Evolutionary conservation across 1,140 invertebrate species (phyloP).

Genomic region (Leptinotarsa texana): DNA sequence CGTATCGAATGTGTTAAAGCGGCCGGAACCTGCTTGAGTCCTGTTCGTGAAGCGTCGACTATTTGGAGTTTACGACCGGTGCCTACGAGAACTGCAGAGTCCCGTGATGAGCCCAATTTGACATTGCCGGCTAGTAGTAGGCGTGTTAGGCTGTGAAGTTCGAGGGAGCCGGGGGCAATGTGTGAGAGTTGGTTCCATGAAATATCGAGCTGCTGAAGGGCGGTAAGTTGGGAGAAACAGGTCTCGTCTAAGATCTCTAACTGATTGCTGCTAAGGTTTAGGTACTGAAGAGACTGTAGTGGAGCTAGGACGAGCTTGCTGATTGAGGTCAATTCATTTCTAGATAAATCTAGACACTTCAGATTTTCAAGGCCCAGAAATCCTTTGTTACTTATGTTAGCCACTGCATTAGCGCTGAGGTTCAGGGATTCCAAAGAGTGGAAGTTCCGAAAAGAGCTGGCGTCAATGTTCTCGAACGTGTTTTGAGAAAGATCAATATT

Average conservation of each 20-base stretch:
- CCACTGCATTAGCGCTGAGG: constrained; percentile 61
- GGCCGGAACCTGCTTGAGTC: constrained; percentile 77
- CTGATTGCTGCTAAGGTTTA: constrained; percentile 73
- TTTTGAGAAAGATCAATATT: constrained; percentile 66
- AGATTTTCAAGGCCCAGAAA: constrained; percentile 58
- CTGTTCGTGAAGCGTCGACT: constrained; percentile 80
- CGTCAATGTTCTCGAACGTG: constrained; percentile 32
- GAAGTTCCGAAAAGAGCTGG: constrained; percentile 49
- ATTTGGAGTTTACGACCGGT: constrained; percentile 74
- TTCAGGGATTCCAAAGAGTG: constrained; percentile 58
- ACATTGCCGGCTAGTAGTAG: constrained; percentile 76
- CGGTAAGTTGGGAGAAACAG: constrained; percentile 67
- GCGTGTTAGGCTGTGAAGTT: constrained; percentile 76
- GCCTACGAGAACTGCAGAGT: constrained; percentile 67
- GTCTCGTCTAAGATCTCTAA: constrained; percentile 62
- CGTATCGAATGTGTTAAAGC: constrained; percentile 82
- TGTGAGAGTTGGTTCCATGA: constrained; percentile 75
- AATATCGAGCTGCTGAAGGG: constrained; percentile 78
- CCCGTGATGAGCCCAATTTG: constrained; percentile 62
- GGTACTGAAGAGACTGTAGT: constrained; percentile 66
- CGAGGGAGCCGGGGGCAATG: constrained; percentile 72
- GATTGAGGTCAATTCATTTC: constrained; percentile 66
- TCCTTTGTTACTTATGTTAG: constrained; percentile 58
- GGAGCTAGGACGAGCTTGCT: constrained; percentile 62
- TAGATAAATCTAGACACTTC: constrained; percentile 65